Percentiles rank a stretch among this genome's conserved stretches.
These are phyloP conservation scores for Crossocerus cetratus DNA, from an alignment of 2,888 invertebrate species.

Conservation along the genomic window DNA sequence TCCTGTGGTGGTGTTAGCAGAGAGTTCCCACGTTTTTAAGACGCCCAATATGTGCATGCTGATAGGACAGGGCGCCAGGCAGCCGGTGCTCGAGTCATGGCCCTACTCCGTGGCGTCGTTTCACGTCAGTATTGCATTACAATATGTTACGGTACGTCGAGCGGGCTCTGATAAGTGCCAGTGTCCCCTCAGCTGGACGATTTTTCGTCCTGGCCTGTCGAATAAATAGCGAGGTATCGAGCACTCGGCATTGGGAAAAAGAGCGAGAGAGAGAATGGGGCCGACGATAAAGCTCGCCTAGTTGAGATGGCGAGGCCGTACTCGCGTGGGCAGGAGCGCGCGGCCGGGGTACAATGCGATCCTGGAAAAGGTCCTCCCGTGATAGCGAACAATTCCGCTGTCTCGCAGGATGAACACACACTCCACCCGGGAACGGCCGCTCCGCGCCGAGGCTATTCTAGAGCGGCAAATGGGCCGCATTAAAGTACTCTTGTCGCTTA, in stretches of 20 bases:
- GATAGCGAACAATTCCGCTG: background rate
- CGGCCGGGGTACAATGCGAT: background rate
- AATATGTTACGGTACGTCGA: conserved; percentile 15
- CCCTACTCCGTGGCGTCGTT: background rate
- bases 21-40: no score
- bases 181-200: background rate
- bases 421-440: background rate
- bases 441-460: background rate
- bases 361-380: background rate
- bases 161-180: conserved; percentile 15
- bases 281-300: conserved; percentile 19
- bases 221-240: background rate
- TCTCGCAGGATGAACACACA: background rate
- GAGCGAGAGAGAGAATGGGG: background rate
- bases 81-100: background rate
- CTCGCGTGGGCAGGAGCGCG: background rate
- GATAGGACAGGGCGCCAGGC: background rate
- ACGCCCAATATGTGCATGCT: background rate
- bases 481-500: conserved; percentile 5
- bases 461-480: background rate
- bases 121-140: conserved; percentile 8
- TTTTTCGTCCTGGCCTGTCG: conserved; percentile 4
- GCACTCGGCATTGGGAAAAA: background rate
- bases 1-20: no score
- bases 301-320: background rate